phyloP scores from a whole-genome alignment of 2,888 invertebrate species.

The Glyphotaelius pellucidus region DNA sequence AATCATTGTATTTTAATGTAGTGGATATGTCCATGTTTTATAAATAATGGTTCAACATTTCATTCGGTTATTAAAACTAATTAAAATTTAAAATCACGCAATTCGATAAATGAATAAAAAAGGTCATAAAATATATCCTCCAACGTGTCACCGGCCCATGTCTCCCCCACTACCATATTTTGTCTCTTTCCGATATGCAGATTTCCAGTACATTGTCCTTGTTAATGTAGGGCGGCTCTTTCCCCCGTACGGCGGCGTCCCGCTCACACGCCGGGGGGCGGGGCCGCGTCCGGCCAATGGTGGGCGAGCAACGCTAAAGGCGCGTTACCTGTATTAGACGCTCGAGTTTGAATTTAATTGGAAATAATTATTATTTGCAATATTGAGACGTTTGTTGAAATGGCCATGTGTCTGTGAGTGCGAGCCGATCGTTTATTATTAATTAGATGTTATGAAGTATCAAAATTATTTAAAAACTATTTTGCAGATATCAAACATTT shows the following conservation, averaged over 20 bases:
- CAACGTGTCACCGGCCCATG: constrained; percentile 38
- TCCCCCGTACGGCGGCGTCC: constrained; percentile 71
- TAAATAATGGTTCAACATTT: background rate
- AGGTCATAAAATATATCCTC: background rate
- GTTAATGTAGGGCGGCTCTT: constrained; percentile 50
- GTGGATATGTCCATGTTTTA: background rate
- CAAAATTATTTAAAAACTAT: background rate
- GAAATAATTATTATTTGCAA: constrained; percentile 78
- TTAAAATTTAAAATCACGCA: background rate
- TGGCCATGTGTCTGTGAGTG: constrained; percentile 12
- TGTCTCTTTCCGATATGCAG: constrained; percentile 55
- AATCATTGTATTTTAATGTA: background rate
- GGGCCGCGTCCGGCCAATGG: constrained; percentile 77
- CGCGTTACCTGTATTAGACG: constrained; percentile 77
- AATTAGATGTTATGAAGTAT: background rate
- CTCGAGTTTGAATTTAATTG: constrained; percentile 76
- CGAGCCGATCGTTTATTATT: background rate
- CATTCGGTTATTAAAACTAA: background rate
- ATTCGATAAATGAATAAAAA: constrained; percentile 18
- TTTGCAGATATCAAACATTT: background rate
- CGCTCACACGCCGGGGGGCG: constrained; percentile 77
- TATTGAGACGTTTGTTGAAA: constrained; percentile 72
- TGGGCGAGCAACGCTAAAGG: constrained; percentile 77
- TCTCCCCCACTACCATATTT: constrained; percentile 26
- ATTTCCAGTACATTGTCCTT: constrained; percentile 53